Evolutionary conservation across 2,888 invertebrate species (phyloP).

Genomic region (Eupelmus urozonus): DNA sequence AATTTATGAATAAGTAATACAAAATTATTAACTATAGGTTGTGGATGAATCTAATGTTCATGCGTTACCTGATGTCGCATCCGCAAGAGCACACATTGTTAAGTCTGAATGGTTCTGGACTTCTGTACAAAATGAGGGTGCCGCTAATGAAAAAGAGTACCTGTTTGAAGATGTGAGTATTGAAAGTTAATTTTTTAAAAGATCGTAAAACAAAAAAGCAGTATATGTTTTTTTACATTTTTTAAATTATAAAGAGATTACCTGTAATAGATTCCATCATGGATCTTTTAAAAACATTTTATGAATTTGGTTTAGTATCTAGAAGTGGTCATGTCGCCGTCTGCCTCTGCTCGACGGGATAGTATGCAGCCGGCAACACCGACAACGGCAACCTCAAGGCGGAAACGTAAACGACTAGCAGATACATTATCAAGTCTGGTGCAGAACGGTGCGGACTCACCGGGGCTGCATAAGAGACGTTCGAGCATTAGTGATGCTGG

Average conservation of each 20-base stretch:
- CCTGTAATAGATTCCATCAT: not conserved
- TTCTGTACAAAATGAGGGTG: constrained; percentile 96
- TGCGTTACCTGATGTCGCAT: constrained; percentile 85
- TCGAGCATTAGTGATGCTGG: constrained; percentile 93
- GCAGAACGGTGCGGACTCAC: constrained; percentile 77
- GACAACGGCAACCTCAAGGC: constrained; percentile 79
- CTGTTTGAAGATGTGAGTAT: constrained; percentile 89
- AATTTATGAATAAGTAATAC: not conserved
- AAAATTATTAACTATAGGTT: constrained; percentile 80
- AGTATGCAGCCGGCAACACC: constrained; percentile 78
- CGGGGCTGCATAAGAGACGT: constrained; percentile 86
- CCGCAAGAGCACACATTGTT: constrained; percentile 85
- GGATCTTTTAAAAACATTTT: not conserved
- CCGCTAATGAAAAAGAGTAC: constrained; percentile 94
- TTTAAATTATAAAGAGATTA: too few species aligned
- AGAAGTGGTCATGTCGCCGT: constrained; percentile 78
- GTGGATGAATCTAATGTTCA: constrained; percentile 89
- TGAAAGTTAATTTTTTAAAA: not conserved
- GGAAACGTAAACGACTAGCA: constrained; percentile 90
- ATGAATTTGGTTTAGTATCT: constrained; percentile 74
- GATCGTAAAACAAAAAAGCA: not conserved
- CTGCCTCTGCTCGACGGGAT: constrained; percentile 60
- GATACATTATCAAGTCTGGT: constrained; percentile 80
- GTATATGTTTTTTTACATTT: too few species aligned
- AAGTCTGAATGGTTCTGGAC: constrained; percentile 99